Conservation (phyloP, 2,797 vertebrate species). For the Aplochiton taeniatus region DNA sequence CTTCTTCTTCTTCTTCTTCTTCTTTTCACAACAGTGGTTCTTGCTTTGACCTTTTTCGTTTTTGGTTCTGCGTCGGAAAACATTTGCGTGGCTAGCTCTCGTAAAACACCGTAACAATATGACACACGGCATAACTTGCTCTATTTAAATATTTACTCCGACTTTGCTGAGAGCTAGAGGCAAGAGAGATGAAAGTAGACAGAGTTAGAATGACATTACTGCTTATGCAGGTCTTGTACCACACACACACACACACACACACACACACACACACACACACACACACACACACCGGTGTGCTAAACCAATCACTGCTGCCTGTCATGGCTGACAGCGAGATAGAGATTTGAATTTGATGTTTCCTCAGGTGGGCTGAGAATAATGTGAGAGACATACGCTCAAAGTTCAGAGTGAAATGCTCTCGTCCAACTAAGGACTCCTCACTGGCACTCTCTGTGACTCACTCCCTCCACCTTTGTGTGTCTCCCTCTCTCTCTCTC, state of each 20-base stretch:
- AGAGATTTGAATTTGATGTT: conserved; percentile 33
- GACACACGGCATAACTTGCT: no score
- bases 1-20: no score
- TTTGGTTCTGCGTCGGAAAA: no score
- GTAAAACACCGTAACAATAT: no score
- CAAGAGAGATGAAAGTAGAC: no score
- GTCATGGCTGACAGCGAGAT: conserved; percentile 51
- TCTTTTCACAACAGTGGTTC: no score
- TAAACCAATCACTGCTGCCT: conserved; percentile 48
- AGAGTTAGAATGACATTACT: no score
- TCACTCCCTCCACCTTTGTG: background rate
- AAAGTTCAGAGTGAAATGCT: conserved; percentile 59
- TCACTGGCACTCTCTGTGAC: background rate
- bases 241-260: conserved; percentile 15
- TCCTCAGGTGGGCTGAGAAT: conserved; percentile 63
- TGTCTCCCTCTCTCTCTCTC: background rate
- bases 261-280: conserved; percentile 10
- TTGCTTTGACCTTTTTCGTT: no score
- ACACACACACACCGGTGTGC: conserved; percentile 18
- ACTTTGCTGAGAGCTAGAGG: no score
- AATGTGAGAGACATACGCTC: conserved; percentile 58
- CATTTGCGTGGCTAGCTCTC: no score
- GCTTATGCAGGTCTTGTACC: no score
- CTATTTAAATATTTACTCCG: no score
- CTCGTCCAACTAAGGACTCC: background rate